Base-by-base conservation (phyloP, 2,888 invertebrate genomes). In the Tinea trinotella region DNA sequence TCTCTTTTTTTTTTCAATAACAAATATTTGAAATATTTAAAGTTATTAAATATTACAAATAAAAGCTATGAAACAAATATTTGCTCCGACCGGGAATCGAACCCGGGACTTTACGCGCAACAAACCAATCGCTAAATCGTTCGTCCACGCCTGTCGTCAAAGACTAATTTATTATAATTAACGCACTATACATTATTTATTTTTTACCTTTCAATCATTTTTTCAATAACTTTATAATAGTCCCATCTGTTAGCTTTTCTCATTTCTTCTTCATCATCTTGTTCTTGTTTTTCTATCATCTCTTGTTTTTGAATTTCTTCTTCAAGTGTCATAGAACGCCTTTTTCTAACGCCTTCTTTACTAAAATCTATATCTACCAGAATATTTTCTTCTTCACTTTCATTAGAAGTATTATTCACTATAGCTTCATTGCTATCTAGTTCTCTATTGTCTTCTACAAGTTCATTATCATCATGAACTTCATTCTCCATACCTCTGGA, bases 141-240 rank as follows among this genome's bases (percentile, higher is more conserved):
- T n/a, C n/a, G n/a, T n/a, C n/a, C n/a, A n/a, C n/a, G n/a, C n/a
- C n/a, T n/a, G n/a, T n/a, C n/a, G n/a, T n/a, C n/a, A n/a, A n/a
- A n/a, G n/a, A n/a, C n/a, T n/a, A n/a, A n/a, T n/a, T n/a, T n/a
- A n/a, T n/a, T n/a, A n/a, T n/a, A n/a, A n/a, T n/a, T n/a, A n/a
- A n/a, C n/a, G n/a, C n/a, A n/a, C n/a, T n/a, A n/a, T n/a, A n/a
- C n/a, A n/a, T n/a, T n/a, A n/a, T n/a, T n/a, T n/a, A n/a, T n/a
- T n/a, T n/a, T 24, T 66, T 73, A 90, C 90, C 87, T 84, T 64
- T 88, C 84, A 30, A 84, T 82, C 70, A 89, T 87, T 49, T 87
- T 84, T 59, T 90, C 89, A 15, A 92, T 66, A 34, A 88, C 75
- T 69, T 88, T 89, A 69, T 93, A 93, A 58, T 92, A 84, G 62